phyloP scores from a whole-genome alignment of 2,113 vertebrate species.

The Pitta sordida region DNA sequence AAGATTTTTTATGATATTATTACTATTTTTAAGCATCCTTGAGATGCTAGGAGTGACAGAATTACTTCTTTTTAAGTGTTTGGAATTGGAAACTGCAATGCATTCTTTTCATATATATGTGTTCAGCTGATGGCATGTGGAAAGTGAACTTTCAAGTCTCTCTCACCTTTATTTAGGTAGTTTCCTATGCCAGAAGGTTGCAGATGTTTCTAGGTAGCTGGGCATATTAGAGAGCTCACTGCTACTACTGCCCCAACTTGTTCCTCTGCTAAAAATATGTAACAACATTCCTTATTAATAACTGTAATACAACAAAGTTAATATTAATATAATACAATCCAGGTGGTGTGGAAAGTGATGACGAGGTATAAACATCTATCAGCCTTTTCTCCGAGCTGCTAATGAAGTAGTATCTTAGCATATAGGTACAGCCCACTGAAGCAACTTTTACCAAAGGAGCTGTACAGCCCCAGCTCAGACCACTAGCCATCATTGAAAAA shows the following conservation, averaged over 20 bases:
- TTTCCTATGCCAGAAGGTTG: neutral
- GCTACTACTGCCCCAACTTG: slow-evolving; percentile 11
- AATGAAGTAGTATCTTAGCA: neutral
- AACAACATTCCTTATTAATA: slow-evolving; percentile 50
- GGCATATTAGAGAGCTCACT: neutral
- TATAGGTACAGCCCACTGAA: neutral
- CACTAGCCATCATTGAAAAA: neutral
- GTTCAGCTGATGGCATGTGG: neutral
- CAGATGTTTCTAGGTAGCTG: slow-evolving; percentile 17
- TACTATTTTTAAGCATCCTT: neutral
- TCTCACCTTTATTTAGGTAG: neutral
- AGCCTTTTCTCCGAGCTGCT: neutral
- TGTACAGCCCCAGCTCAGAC: neutral
- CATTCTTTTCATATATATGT: neutral
- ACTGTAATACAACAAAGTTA: slow-evolving; percentile 28
- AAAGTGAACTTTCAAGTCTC: neutral
- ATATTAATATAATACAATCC: slow-evolving; percentile 9
- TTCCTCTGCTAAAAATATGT: slow-evolving; percentile 25
- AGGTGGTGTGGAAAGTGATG: slow-evolving; percentile 23
- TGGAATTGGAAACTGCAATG: neutral
- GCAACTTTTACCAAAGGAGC: neutral
- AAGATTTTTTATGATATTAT: neutral
- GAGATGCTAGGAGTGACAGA: neutral
- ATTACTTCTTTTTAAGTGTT: neutral
- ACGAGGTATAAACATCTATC: neutral